Base-by-base conservation (phyloP, 1,140 invertebrate species). In the Drosophila takahashii region DNA sequence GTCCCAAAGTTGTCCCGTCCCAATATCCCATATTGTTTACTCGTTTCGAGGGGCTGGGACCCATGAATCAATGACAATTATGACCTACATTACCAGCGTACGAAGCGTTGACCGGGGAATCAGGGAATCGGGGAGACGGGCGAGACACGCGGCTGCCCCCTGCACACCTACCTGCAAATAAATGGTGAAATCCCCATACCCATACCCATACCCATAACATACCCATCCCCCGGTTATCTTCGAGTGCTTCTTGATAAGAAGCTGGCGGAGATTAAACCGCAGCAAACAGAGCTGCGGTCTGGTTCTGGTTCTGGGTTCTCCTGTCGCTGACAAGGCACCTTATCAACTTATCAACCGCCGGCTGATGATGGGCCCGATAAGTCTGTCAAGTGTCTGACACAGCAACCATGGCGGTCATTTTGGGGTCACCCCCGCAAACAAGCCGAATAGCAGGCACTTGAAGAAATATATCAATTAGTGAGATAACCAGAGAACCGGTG, bases 371-470 rank as follows among this genome's bases (percentile, higher is more conserved):
- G 58, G 64, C 54, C 67, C 52, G 76, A 84, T 79, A 67, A 84
- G 71, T 73, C 53, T 27, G 69, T 62, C 64, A 47, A 76, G 64
- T 70, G 75, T 61, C 58, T 59, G 61, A 57, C 57, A 69, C 47
- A 53, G 70, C 60, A 64, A 59, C 45, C 67, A 64, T 81, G 78
- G 47, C 83, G 83, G 81, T 86, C 81, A 81, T 86, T 85, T 86
- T 54, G 83, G 81, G 81, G 81, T 86, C 81, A 79, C 64, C 37
- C 37, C 13, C 47, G 53, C 27, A 13, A 44, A 26, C 52, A 16
- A 44, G 56, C 3, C 13, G 29, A 27, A 41, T 16, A n/a, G 37
- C 18, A 53, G 18, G 36, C 50, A 11, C 57, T 37, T 32, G n/a
- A 42, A 27, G 36, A 47, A 13, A 45, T 27, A 16, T 47, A 15